Base-by-base conservation (phyloP, 2,113 vertebrate genomes). In the Copsychus sechellarum region DNA sequence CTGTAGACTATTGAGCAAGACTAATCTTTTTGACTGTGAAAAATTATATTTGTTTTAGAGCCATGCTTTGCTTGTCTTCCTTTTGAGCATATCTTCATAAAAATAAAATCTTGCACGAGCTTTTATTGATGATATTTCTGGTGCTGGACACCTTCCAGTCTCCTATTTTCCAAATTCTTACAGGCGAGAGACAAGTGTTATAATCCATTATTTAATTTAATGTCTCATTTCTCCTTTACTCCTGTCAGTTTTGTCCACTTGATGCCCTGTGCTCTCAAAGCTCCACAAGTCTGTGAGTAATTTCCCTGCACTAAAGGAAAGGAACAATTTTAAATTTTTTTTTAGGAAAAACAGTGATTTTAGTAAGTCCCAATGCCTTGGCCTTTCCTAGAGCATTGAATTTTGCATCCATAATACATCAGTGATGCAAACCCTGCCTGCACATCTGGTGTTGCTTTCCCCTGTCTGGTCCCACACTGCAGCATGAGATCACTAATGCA, bases 21-120 rank as follows among this genome's bases (percentile, higher is more conserved):
- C 96, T 96, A 97, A 97, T 97, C 94, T 93, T 93, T 78, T 62
- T 84, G 92, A 94, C 92, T 93, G 94, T 94, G 94, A 94, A 93
- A 91, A 96, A 96, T 95, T 64, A 13, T 84, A 94, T 96, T 95
- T 95, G 93, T 95, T 93, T 92, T 90, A 95, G 69, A 90, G 76
- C 80, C 47, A 86, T 73, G 82, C 88, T 94, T 94, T 93, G 34
- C 86, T 93, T 92, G 95, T 95, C 94, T 94, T 90, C 64, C 36
- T 91, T 93, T 92, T 12, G 38, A 95, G 77, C 64, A 56, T 78
- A 61, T 96, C 92, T 94, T 95, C 92, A 96, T 95, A 92, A 95
- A 93, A 96, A 84, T 38, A 60, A 83, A 83, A 95, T 47, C 60
- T 74, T 71, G 23, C 86, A 78, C 50, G 47, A 91, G 51, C 72